A percentile compares a stretch with the other conserved stretches of the same genome.
Evolutionary conservation across 2,888 invertebrate species (phyloP).

Genomic region (Lasioglossum morio): DNA sequence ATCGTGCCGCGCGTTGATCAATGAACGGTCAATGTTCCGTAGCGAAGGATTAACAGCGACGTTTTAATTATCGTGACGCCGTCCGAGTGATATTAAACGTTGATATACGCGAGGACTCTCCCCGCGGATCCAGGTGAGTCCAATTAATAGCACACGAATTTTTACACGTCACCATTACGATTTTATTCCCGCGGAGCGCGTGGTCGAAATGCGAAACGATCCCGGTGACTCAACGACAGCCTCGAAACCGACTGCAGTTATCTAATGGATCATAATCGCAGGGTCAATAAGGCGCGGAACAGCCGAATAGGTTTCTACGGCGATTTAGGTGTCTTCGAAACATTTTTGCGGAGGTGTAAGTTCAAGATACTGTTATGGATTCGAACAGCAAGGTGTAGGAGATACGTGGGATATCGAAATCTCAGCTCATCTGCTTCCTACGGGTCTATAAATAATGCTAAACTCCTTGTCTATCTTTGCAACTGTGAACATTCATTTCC

Average conservation of each 20-base stretch:
- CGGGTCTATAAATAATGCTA: background rate
- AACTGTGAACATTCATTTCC: too few species aligned
- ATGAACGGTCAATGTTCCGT: background rate
- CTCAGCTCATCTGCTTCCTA: background rate
- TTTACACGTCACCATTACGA: conserved; percentile 30
- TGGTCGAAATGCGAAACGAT: conserved; percentile 13
- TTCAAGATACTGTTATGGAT: background rate
- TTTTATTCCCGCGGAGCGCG: conserved; percentile 10
- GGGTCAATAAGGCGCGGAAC: background rate
- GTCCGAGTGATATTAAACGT: background rate
- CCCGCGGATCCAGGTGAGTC: background rate
- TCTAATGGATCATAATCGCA: conserved; percentile 51
- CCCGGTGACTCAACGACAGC: conserved; percentile 5
- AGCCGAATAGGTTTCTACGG: background rate
- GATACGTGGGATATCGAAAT: background rate
- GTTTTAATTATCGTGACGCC: conserved; percentile 17
- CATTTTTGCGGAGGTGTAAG: background rate
- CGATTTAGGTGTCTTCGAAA: background rate
- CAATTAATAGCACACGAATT: conserved; percentile 9
- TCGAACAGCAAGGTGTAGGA: background rate
- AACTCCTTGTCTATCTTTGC: too few species aligned
- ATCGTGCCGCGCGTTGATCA: conserved; percentile 6
- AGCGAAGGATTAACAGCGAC: background rate
- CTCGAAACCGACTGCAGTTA: conserved; percentile 22
- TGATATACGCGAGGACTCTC: conserved; percentile 12